A percentile compares a stretch with the other conserved stretches of the same genome.
Conservation (phyloP, 2,888 invertebrate species). For the Philhelius pedissequus region DNA sequence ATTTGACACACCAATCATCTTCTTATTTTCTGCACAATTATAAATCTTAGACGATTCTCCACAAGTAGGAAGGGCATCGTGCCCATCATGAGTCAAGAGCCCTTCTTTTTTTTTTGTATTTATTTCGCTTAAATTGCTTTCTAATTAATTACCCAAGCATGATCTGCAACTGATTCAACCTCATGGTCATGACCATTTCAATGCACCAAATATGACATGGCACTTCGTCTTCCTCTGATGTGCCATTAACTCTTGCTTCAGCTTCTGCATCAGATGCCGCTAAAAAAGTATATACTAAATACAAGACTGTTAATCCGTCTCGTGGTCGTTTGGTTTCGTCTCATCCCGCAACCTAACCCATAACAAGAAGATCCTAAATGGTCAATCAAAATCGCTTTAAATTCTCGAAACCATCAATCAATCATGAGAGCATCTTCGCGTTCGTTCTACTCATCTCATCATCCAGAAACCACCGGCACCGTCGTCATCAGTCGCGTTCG, state of each 20-base stretch:
- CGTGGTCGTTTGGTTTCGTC: not conserved
- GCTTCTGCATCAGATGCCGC: conserved; percentile 13
- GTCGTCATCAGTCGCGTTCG: not conserved
- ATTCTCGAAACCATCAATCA: conserved; percentile 67
- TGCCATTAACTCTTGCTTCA: conserved; percentile 10
- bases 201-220: conserved; percentile 53
- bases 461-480: conserved; percentile 10
- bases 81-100: not conserved
- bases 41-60: conserved; percentile 32
- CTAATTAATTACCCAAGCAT: conserved; percentile 58
- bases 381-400: conserved; percentile 68
- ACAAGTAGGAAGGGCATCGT: not conserved
- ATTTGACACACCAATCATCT: conserved; percentile 61
- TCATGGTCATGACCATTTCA: conserved; percentile 17
- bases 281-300: not conserved
- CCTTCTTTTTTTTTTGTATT: conserved; percentile 32
- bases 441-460: conserved; percentile 15
- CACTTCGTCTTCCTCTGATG: conserved; percentile 41
- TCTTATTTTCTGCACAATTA: conserved; percentile 53
- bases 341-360: not conserved
- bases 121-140: conserved; percentile 64
- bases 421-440: conserved; percentile 54
- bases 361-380: conserved; percentile 59
- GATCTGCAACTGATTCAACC: conserved; percentile 2
- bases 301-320: conserved; percentile 45